phyloP scores from a whole-genome alignment of 1,140 invertebrate species.

The Pararge aegeria region DNA sequence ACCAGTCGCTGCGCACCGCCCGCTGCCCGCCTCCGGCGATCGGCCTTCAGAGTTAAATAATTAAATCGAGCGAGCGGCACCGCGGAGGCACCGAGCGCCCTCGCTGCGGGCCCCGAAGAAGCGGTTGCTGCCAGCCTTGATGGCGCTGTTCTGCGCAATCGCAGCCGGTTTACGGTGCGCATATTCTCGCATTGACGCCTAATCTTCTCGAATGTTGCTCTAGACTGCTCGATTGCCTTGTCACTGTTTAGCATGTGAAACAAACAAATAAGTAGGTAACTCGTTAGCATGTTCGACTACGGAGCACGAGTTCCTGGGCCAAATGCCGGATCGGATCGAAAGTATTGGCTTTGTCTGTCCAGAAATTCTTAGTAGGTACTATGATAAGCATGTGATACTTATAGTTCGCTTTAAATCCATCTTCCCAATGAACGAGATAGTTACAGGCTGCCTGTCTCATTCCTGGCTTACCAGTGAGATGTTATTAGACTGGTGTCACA shows the following conservation, averaged over 20 bases:
- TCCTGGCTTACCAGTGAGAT: too few species aligned
- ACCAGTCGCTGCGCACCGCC: slow-evolving; percentile 70
- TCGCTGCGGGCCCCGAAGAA: slow-evolving; percentile 55
- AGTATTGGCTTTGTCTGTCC: too few species aligned
- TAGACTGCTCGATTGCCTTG: slow-evolving; percentile 42
- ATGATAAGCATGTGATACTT: too few species aligned
- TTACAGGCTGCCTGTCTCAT: too few species aligned
- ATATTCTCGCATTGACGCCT: slow-evolving; percentile 60
- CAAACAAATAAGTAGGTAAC: too few species aligned
- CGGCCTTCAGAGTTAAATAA: slow-evolving; percentile 75
- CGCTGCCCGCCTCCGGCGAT: slow-evolving; percentile 70
- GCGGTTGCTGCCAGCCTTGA: slow-evolving; percentile 69
- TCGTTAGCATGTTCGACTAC: too few species aligned
- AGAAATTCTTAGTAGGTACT: too few species aligned
- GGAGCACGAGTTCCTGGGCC: too few species aligned
- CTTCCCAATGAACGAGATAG: too few species aligned
- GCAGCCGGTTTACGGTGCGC: slow-evolving; percentile 66
- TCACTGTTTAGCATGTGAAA: slow-evolving; percentile 33
- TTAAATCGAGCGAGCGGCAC: slow-evolving; percentile 57
- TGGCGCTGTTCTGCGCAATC: slow-evolving; percentile 74
- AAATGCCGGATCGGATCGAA: too few species aligned
- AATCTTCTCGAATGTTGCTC: slow-evolving; percentile 60
- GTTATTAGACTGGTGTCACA: too few species aligned
- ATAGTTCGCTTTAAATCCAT: too few species aligned
- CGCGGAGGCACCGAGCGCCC: slow-evolving; percentile 28